Evolutionary conservation across 2,113 vertebrate species (phyloP).

Genomic region (Oreotrochilus melanogaster): DNA sequence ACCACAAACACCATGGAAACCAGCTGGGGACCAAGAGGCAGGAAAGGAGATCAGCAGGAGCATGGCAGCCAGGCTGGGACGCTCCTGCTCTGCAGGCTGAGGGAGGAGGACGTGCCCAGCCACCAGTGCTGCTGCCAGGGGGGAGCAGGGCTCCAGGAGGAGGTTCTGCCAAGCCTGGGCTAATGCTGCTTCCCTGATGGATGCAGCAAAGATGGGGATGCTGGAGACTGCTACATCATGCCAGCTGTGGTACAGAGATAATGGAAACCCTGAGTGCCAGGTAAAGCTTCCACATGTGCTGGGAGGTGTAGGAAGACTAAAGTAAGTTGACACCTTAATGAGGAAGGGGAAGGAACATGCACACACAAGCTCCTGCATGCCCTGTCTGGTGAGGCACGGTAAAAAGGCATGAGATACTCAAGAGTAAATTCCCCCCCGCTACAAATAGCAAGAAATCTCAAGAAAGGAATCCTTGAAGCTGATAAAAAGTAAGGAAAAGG

Average conservation of each 20-base stretch:
- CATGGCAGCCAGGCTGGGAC: conserved; percentile 1
- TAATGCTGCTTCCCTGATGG: neutral
- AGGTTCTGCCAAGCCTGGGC: neutral
- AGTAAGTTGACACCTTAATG: conserved; percentile 4
- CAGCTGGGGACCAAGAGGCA: neutral
- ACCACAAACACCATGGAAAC: conserved; percentile 61
- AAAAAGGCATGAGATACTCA: neutral
- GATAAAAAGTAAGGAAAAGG: neutral
- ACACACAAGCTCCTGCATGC: neutral
- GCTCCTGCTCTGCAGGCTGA: neutral
- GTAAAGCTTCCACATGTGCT: neutral
- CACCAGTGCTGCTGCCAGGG: neutral
- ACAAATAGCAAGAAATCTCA: neutral
- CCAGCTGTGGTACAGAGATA: neutral
- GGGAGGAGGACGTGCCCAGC: neutral
- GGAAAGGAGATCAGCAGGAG: conserved; percentile 27
- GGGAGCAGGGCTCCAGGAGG: neutral
- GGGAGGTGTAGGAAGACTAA: conserved; percentile 34
- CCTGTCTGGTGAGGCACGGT: neutral
- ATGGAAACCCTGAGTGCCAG: neutral
- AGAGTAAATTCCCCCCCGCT: neutral
- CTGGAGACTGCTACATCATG: neutral
- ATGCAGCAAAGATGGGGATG: neutral
- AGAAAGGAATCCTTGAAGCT: neutral
- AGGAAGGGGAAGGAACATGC: neutral